Base-by-base conservation (phyloP, 1,140 invertebrate genomes). In the Brachionus angularis region DNA sequence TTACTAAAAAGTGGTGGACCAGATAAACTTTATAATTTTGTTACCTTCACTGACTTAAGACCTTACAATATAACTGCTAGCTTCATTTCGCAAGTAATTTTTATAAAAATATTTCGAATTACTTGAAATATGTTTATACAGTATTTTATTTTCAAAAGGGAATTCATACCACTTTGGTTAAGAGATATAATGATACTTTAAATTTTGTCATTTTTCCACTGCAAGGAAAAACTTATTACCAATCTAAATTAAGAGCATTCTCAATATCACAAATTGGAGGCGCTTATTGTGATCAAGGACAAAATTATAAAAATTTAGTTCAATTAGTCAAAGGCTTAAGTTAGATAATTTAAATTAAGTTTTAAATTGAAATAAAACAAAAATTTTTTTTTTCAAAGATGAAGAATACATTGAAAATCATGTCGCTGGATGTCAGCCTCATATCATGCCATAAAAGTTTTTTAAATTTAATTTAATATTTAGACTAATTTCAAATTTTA, bases 141-240 rank as follows among this genome's bases (percentile, higher is more conserved):
- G 0, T 67, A 14, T 21, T 29, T 3, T 25, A 47, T 39, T 46
- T 42, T 44, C 16, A 10, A 10, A 42, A 67, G 62, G 62, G 62
- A 31, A 18, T 67, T 47, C 62, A 67, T 33, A 67, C 62, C 5
- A 67, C 62, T n/a, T 67, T 67, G 62, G 62, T 49, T 10, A 67
- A 67, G 36, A 67, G 47, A 67, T 67, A 67, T 18, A 46, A 67
- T 25, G 62, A 67, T 34, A 67, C 62, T 10, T 27, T 67, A 27
- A 50, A 67, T 67, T 67, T 67, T 50, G 31, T 42, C 8, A 67
- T 67, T 14, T 46, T 50, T 33, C 62, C 62, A 7, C 31, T 34
- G 33, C 33, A 29, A 3, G 29, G 62, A 25, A 29, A 46, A 50
- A 46, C 46, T 33, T 47, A 31, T 46, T 67, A 47, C 14, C 62